A percentile compares a stretch with the other conserved stretches of the same genome.
Conservation (phyloP, 2,888 invertebrate species). For the Heliconius ethilla region DNA sequence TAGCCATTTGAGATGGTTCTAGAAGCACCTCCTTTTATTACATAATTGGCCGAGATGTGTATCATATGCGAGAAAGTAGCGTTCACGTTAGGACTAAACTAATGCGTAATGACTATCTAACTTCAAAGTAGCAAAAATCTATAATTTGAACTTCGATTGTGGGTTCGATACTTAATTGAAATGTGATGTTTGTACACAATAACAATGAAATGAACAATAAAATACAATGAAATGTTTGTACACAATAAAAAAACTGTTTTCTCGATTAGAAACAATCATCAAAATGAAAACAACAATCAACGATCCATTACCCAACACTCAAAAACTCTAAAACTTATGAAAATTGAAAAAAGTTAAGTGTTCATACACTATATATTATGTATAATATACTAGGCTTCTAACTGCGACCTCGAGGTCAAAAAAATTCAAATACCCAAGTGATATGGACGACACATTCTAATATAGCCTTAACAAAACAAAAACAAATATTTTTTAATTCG, state of each 20-base stretch:
- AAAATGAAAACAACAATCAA: too few species aligned
- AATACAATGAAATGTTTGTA: too few species aligned
- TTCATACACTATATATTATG: background rate
- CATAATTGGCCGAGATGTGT: slow-evolving; percentile 38
- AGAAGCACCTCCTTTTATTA: slow-evolving; percentile 37
- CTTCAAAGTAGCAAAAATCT: background rate
- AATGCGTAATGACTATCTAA: background rate
- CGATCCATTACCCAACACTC: background rate
- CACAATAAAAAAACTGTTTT: background rate
- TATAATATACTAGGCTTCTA: background rate
- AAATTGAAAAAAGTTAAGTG: background rate
- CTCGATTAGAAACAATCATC: background rate
- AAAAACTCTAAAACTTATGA: background rate
- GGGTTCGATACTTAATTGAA: too few species aligned
- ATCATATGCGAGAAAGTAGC: slow-evolving; percentile 33
- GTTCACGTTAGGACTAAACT: slow-evolving; percentile 16
- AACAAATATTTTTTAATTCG: too few species aligned
- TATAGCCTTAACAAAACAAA: too few species aligned
- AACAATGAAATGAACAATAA: too few species aligned
- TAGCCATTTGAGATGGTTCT: slow-evolving; percentile 24
- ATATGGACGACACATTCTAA: too few species aligned
- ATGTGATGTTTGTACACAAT: too few species aligned
- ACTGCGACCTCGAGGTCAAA: too few species aligned
- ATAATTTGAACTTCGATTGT: background rate
- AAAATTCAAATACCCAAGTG: too few species aligned